Conservation (phyloP, 1,140 invertebrate genomes). For the Hyphantria cunea region DNA sequence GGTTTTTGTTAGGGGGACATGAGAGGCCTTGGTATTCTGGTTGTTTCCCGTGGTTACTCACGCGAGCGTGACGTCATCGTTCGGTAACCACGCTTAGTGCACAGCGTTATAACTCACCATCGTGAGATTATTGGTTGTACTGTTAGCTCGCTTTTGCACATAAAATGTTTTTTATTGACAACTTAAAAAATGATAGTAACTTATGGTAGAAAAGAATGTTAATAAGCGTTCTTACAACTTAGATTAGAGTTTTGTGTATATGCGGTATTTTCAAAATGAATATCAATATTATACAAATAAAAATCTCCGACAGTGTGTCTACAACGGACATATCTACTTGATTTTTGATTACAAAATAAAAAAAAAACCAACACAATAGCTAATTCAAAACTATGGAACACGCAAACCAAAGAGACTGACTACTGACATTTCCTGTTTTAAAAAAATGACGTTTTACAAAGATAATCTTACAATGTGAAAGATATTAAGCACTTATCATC, state of each 20-base stretch:
- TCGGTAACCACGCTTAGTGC: constrained; percentile 67
- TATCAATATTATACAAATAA: background rate
- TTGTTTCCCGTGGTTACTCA: constrained; percentile 42
- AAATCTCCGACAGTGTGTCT: background rate
- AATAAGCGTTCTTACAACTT: background rate
- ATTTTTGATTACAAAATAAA: background rate
- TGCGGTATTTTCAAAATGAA: background rate
- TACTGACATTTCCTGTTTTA: constrained; percentile 1
- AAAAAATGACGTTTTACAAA: constrained; percentile 2
- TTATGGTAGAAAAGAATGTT: background rate
- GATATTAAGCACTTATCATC: background rate
- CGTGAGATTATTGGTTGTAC: constrained; percentile 61
- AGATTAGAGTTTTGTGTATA: background rate
- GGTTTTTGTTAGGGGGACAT: constrained; percentile 32
- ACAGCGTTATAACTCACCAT: constrained; percentile 68
- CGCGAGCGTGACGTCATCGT: constrained; percentile 72
- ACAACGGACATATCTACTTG: background rate
- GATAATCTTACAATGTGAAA: background rate
- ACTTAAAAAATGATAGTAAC: constrained; percentile 7
- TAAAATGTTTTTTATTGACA: constrained; percentile 25
- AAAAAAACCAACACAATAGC: background rate
- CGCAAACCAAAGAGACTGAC: background rate
- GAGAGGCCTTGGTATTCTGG: constrained; percentile 42
- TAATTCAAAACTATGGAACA: constrained; percentile 3
- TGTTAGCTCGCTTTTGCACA: constrained; percentile 32